These are phyloP conservation scores for Rhinichthys klamathensis DNA, from an alignment of 2,113 vertebrate species.

Conservation along the genomic window DNA sequence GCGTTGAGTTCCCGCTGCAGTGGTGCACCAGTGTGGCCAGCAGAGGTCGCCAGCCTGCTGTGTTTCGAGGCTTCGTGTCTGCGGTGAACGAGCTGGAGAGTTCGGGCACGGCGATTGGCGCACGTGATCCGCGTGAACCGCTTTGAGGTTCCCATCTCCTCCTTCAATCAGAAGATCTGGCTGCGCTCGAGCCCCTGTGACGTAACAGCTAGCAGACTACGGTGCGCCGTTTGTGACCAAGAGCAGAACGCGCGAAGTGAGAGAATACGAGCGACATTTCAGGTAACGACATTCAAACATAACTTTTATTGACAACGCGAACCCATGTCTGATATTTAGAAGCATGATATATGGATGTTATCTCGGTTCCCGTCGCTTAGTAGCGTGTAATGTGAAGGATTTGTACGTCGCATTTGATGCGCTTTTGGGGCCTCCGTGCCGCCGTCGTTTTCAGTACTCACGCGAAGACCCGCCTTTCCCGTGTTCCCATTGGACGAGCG, in stretches of 20 bases:
- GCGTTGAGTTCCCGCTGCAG: no score
- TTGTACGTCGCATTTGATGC: slow-evolving; percentile 69
- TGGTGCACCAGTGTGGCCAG: not conserved
- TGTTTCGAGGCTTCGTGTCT: not conserved
- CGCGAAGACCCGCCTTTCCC: slow-evolving; percentile 49
- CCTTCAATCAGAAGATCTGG: not conserved
- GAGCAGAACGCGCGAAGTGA: slow-evolving; percentile 82
- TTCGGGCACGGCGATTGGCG: not conserved
- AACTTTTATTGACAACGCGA: not conserved
- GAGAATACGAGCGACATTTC: slow-evolving; percentile 64
- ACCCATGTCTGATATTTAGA: not conserved
- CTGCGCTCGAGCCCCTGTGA: not conserved
- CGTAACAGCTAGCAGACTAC: slow-evolving; percentile 72
- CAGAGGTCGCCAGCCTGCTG: not conserved
- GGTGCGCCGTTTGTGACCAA: slow-evolving; percentile 89
- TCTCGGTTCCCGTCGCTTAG: slow-evolving; percentile 35
- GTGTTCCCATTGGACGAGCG: slow-evolving; percentile 35
- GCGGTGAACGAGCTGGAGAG: not conserved
- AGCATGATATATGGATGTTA: not conserved
- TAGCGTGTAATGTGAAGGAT: not conserved
- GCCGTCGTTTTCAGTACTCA: slow-evolving; percentile 82
- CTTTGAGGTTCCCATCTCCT: not conserved
- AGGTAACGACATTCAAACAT: slow-evolving; percentile 64
- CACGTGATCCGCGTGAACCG: not conserved
- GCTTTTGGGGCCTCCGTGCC: slow-evolving; percentile 91